Conservation (phyloP, 2,797 vertebrate species). For the Epinephelus coioides region DNA sequence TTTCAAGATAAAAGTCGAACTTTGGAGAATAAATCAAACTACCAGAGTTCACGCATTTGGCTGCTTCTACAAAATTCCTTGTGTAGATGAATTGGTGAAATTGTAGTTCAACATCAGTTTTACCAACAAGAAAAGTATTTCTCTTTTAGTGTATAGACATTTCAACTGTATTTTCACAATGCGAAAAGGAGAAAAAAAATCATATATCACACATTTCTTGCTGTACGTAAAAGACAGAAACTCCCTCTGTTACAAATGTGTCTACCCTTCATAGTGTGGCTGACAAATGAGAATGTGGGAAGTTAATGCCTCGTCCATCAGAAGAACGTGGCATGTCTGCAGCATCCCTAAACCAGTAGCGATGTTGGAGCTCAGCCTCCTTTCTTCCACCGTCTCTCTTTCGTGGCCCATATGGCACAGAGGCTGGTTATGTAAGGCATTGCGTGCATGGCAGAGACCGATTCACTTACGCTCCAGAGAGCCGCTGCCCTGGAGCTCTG, state of each 20-base stretch:
- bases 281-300: background rate
- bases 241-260: background rate
- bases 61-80: no score
- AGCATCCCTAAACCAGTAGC: background rate
- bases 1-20: no score
- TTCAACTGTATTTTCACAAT: no score
- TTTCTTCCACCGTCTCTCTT: background rate
- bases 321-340: conserved; percentile 9
- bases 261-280: background rate
- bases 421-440: conserved; percentile 74
- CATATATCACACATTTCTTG: background rate
- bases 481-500: conserved; percentile 37
- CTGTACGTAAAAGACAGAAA: background rate
- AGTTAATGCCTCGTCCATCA: conserved; percentile 32
- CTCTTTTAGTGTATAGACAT: no score
- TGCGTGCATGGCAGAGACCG: conserved; percentile 58
- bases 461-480: conserved; percentile 54
- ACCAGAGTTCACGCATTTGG: no score
- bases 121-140: no score
- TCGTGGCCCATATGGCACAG: conserved; percentile 55
- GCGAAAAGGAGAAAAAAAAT: no score
- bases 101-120: no score
- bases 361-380: conserved; percentile 12
- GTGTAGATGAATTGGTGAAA: no score
- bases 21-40: no score